These are phyloP conservation scores for Cosmia pyralina DNA, from an alignment of 2,888 invertebrate genomes.

Conservation along the genomic window DNA sequence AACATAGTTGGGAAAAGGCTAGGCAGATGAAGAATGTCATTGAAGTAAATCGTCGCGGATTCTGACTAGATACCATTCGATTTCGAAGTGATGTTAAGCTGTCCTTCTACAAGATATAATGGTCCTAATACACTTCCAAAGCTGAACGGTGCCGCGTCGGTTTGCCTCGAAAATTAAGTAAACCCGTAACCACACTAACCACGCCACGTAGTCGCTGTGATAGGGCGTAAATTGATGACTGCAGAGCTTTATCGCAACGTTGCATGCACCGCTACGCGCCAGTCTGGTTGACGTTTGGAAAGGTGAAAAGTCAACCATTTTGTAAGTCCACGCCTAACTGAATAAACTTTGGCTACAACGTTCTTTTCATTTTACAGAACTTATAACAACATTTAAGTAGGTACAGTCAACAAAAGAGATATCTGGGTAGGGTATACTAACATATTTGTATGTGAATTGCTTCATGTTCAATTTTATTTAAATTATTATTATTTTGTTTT, in stretches of 20 bases:
- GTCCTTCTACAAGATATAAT: not conserved
- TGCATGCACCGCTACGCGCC: slow-evolving; percentile 18
- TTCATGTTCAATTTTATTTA: too few relatives aligned
- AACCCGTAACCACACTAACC: not conserved
- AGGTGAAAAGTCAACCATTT: not conserved
- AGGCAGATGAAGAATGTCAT: not conserved
- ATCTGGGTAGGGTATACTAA: too few relatives aligned
- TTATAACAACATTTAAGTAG: too few relatives aligned
- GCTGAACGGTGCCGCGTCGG: too few relatives aligned
- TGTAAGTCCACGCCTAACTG: too few relatives aligned
- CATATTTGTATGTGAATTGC: too few relatives aligned
- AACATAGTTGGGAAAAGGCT: too few relatives aligned
- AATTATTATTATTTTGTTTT: too few relatives aligned
- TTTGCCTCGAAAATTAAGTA: slow-evolving; percentile 14
- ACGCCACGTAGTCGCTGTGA: not conserved
- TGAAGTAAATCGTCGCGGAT: not conserved
- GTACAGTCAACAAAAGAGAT: too few relatives aligned
- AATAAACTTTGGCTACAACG: too few relatives aligned
- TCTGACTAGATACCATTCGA: not conserved
- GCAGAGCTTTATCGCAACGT: slow-evolving; percentile 31
- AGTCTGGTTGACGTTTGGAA: not conserved
- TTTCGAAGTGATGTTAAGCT: not conserved
- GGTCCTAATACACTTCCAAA: not conserved
- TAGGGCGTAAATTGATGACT: slow-evolving; percentile 35
- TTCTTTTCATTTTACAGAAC: not conserved